These are phyloP conservation scores for Mimachlamys varia DNA, from an alignment of 2,888 invertebrate species.

Conservation along the genomic window DNA sequence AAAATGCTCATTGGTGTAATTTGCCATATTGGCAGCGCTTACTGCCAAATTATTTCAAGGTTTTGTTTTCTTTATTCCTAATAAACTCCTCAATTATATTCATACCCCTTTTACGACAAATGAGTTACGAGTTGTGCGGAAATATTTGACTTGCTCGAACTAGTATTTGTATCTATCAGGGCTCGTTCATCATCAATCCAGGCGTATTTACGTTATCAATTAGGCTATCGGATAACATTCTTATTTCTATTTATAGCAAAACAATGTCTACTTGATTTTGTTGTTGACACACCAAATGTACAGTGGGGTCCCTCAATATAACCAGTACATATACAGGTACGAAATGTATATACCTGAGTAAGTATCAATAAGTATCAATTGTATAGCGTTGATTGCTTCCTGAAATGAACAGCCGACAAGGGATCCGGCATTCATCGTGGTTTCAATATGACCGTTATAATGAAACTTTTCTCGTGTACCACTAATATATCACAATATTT, in stretches of 20 bases:
- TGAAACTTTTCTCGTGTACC: neutral
- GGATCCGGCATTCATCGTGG: neutral
- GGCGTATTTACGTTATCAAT: neutral
- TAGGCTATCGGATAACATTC: neutral
- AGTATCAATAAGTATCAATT: neutral
- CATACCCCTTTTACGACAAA: no score
- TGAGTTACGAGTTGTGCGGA: no score
- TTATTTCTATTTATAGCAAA: conserved; percentile 27
- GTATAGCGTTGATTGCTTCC: neutral
- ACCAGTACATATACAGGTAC: neutral
- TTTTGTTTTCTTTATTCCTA: no score
- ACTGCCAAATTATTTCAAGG: no score
- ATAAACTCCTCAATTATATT: no score
- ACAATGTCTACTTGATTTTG: neutral
- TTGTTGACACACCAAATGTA: neutral
- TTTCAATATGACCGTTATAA: neutral
- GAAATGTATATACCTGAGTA: neutral
- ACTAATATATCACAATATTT: conserved; percentile 26
- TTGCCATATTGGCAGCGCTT: no score
- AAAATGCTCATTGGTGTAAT: no score
- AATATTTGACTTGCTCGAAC: no score
- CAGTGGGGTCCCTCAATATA: neutral
- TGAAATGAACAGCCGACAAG: conserved; percentile 27
- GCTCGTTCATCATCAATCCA: no score
- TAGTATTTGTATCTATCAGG: no score